Evolutionary conservation across 2,113 vertebrate genomes (phyloP).

Genomic region (Centropristis striata): DNA sequence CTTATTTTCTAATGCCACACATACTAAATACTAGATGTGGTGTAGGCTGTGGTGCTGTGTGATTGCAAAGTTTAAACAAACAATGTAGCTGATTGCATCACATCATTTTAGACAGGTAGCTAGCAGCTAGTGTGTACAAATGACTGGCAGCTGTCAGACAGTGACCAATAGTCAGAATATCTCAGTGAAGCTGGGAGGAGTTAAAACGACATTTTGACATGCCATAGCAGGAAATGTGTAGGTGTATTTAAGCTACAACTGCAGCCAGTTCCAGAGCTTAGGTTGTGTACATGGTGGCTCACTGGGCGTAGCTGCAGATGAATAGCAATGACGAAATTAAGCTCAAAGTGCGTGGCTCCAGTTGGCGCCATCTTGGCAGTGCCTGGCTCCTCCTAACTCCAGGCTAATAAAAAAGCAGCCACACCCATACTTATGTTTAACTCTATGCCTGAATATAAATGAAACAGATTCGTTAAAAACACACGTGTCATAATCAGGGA

Average conservation of each 20-base stretch:
- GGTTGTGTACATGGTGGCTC: neutral
- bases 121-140: neutral
- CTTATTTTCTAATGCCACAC: accelerated
- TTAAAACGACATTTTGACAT: neutral
- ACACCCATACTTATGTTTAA: no score
- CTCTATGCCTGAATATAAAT: no score
- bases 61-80: neutral
- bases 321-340: no score
- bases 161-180: neutral
- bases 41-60: neutral
- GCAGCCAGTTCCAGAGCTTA: neutral
- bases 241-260: neutral
- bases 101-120: neutral
- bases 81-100: neutral
- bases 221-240: neutral
- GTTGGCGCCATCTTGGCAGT: no score
- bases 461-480: no score
- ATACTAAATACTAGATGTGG: neutral
- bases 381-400: no score
- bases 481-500: no score
- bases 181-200: neutral
- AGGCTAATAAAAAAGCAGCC: no score
- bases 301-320: no score
- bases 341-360: no score
- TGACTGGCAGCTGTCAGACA: neutral